phyloP scores from a whole-genome alignment of 2,113 vertebrate genomes.

The Syngnathus floridae region DNA sequence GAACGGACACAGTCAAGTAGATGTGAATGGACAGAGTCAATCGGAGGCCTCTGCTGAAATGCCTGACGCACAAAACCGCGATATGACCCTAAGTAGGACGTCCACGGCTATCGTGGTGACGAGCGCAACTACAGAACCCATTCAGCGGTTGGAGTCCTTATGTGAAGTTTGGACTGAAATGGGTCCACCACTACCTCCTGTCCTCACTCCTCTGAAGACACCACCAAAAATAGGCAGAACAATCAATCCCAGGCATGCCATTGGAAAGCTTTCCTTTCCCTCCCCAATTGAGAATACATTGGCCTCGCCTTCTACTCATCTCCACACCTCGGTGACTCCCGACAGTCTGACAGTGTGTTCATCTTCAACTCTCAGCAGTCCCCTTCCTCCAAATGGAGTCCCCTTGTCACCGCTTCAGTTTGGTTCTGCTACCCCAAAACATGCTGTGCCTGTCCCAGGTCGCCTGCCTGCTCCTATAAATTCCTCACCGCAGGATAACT shows the following conservation, averaged over 20 bases:
- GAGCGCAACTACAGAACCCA: slow-evolving; percentile 45
- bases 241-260: slow-evolving; percentile 63
- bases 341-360: slow-evolving; percentile 52
- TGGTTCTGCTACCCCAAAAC: slow-evolving; percentile 91
- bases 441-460: slow-evolving; percentile 89
- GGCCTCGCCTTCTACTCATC: slow-evolving; percentile 57
- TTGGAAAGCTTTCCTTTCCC: slow-evolving; percentile 64
- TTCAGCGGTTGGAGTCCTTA: slow-evolving; percentile 62
- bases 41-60: neutral
- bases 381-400: slow-evolving; percentile 67
- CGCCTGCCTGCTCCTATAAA: slow-evolving; percentile 74
- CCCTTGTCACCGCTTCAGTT: slow-evolving; percentile 89
- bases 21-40: slow-evolving; percentile 6
- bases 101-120: slow-evolving; percentile 23
- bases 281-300: slow-evolving; percentile 65
- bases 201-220: slow-evolving; percentile 79
- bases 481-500: slow-evolving; percentile 79
- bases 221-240: slow-evolving; percentile 70
- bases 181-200: slow-evolving; percentile 83
- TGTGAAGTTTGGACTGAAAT: slow-evolving; percentile 77
- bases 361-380: slow-evolving; percentile 57
- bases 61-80: neutral
- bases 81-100: slow-evolving; percentile 1
- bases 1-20: slow-evolving; percentile 1
- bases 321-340: slow-evolving; percentile 53